Percentiles rank a stretch among this genome's conserved stretches.
These are phyloP conservation scores for Gymnodraco acuticeps DNA, from an alignment of 2,797 vertebrate species.

Conservation along the genomic window DNA sequence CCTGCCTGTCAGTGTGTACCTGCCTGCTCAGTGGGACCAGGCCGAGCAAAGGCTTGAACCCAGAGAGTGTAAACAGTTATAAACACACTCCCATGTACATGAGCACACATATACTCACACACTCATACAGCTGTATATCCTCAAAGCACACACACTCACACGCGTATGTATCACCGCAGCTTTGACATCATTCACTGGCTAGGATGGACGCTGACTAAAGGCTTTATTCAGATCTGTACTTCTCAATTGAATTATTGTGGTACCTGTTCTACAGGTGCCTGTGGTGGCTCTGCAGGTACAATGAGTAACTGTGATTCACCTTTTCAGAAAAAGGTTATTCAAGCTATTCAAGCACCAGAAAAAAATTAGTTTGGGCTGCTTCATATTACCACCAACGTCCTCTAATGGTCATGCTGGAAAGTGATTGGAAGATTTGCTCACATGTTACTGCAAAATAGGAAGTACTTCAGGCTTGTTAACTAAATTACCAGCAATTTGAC, in stretches of 20 bases:
- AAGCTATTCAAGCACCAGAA: not conserved
- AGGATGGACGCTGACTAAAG: not conserved
- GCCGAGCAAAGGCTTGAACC: constrained; percentile 47
- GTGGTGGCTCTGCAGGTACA: constrained; percentile 9
- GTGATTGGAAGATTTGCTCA: not conserved
- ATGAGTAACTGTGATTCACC: constrained; percentile 4
- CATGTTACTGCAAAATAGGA: not conserved
- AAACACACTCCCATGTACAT: constrained; percentile 52
- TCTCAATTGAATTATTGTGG: constrained; percentile 1
- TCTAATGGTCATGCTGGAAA: not conserved
- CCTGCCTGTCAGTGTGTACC: constrained; percentile 66
- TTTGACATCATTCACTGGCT: constrained; percentile 2
- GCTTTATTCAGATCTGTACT: constrained; percentile 1
- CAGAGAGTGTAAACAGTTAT: constrained; percentile 61
- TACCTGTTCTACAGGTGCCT: constrained; percentile 34
- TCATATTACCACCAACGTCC: not conserved
- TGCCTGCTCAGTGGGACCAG: constrained; percentile 58
- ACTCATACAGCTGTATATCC: constrained; percentile 46
- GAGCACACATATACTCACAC: constrained; percentile 16
- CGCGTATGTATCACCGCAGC: not conserved
- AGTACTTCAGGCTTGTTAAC: not conserved
- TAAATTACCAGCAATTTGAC: not conserved
- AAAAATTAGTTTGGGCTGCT: not conserved
- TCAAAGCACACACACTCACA: constrained; percentile 25
- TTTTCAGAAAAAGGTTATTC: constrained; percentile 22